Conservation (phyloP, 2,888 invertebrate species). For the Catonia carolina region DNA sequence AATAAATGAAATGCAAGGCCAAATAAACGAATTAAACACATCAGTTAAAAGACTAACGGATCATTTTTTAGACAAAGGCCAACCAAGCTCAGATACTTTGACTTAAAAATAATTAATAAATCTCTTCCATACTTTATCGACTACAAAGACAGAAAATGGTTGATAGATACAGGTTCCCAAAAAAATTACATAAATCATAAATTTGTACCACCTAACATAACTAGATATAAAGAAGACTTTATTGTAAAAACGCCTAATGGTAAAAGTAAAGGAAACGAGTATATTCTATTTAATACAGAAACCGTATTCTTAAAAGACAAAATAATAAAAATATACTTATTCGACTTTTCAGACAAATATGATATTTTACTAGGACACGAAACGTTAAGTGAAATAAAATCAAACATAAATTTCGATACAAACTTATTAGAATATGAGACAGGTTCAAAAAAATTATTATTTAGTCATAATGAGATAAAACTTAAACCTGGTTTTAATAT, state of each 20-base stretch:
- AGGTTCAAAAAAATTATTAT: too few species aligned
- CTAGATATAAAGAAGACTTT: constrained; percentile 5
- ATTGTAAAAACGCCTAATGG: constrained; percentile 11
- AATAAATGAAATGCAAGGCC: too few species aligned
- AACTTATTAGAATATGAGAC: neutral
- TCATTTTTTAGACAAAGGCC: neutral
- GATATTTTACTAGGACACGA: constrained; percentile 7
- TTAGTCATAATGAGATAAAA: neutral
- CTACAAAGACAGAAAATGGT: constrained; percentile 12
- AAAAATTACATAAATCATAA: constrained; percentile 6
- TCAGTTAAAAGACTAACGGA: neutral
- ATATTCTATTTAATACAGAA: neutral
- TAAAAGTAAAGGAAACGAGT: neutral
- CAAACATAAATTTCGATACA: neutral
- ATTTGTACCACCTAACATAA: neutral
- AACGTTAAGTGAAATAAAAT: constrained; percentile 6
- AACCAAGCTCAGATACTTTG: neutral
- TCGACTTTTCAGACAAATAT: constrained; percentile 5
- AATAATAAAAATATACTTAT: neutral
- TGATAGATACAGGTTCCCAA: constrained; percentile 14
- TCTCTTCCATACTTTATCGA: constrained; percentile 10
- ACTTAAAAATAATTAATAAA: constrained; percentile 1
- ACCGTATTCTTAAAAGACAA: neutral
- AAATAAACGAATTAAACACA: neutral
- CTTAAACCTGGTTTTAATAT: constrained; percentile 1